Evolutionary conservation across 2,888 invertebrate species (phyloP), one percentile per base, ranked within the genome.

Genomic region (Protophormia terraenovae): DNA sequence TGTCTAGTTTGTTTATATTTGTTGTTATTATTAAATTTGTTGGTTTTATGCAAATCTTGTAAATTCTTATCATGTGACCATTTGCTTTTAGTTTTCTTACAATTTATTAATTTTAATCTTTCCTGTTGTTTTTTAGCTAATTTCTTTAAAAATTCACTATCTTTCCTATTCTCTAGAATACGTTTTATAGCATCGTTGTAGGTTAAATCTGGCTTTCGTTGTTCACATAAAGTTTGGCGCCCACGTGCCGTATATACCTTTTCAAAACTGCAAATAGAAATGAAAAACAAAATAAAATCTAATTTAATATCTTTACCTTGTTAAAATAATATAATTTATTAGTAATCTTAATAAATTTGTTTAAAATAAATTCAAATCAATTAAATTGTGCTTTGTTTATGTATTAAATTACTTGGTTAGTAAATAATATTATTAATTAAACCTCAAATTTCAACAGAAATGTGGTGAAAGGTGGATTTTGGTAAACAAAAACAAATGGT

Each of bases 221-320:
- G 73, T 83, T 90, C 88, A 72, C 91, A 91, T 81, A 90, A 81
- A n/a, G 89, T 89, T 86, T 73, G 88, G 29, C 89, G 89, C 67
- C 89, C 90, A 82, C 90, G 89, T 79, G 87, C 83, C 80, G 88
- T 82, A 84, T 88, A 88, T 58, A 89, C 89, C 81, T 87, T 86
- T 80, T 88, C 87, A 87, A 89, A 90, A 88, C 91, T 91, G 89
- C 87, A 90, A 91, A 89, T n/a, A 89, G 89, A 88, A 86, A 38
- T 50, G 75, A 66, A 53, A 47, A 35, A 72, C 58, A 66, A 60
- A 72, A 67, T 10, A 35, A 64, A 50, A 7, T 12, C 7, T 29
- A 29, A 53, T 38, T 27, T 50, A 35, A 35, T 35, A 10, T 10
- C 8, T 35, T 35, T 7, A 35, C 8, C 8, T 35, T 35, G 2